These are phyloP conservation scores for Hypocryptadius cinnamomeus DNA, from an alignment of 2,113 vertebrate species.

Conservation along the genomic window DNA sequence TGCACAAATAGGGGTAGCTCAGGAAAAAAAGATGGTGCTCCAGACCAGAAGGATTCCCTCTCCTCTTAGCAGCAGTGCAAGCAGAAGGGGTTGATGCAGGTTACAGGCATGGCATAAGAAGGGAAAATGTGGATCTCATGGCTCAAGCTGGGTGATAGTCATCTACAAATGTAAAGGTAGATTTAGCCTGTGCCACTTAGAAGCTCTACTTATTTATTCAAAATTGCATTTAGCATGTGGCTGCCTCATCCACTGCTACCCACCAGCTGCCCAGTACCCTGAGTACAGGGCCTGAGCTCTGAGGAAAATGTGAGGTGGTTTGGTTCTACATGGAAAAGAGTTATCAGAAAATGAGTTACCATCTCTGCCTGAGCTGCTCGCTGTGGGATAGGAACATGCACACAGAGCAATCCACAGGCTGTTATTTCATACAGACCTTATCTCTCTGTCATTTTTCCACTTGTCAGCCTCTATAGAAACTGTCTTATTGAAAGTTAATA, in stretches of 20 bases:
- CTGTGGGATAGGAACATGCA: background rate
- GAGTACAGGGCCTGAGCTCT: background rate
- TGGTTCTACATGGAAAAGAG: background rate
- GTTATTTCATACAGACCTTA: background rate
- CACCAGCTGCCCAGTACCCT: background rate
- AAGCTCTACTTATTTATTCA: background rate
- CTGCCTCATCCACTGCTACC: background rate
- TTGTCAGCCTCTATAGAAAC: background rate
- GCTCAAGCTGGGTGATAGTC: background rate
- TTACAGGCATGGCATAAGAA: background rate
- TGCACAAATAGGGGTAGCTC: background rate
- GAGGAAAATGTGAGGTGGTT: background rate
- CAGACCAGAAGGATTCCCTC: background rate
- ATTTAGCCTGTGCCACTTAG: background rate
- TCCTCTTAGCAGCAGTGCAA: background rate
- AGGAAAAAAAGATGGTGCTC: background rate
- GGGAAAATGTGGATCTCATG: background rate
- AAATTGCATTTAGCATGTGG: background rate
- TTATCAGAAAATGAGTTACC: background rate
- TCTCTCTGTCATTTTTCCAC: background rate
- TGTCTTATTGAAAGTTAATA: background rate
- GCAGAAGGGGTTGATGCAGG: rapidly evolving
- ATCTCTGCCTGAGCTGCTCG: background rate
- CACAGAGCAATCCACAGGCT: background rate
- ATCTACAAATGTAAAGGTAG: background rate